Percentiles rank a stretch among this genome's conserved stretches.
These are phyloP conservation scores for Epinotia brunnichana DNA, from an alignment of 2,888 invertebrate species.

Conservation along the genomic window DNA sequence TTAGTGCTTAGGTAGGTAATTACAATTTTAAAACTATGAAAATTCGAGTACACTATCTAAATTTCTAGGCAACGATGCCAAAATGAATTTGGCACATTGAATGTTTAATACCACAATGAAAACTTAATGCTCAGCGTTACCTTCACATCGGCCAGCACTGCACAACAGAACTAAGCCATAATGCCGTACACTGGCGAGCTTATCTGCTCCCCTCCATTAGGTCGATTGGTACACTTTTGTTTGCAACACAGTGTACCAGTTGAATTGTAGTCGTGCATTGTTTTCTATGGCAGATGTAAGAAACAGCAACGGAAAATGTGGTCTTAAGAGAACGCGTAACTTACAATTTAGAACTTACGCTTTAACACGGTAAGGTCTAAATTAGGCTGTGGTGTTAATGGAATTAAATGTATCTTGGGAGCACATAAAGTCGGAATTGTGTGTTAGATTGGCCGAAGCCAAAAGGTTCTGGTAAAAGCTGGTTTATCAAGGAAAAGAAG, in stretches of 20 bases:
- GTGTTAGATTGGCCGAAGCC: slow-evolving; percentile 26
- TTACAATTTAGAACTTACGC: slow-evolving; percentile 6
- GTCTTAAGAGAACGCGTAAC: not conserved
- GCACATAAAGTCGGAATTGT: slow-evolving; percentile 30
- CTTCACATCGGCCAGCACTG: slow-evolving; percentile 29
- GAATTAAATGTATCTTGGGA: slow-evolving; percentile 28
- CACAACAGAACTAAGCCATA: slow-evolving; percentile 24
- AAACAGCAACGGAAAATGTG: slow-evolving; percentile 33
- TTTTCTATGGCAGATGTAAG: slow-evolving; percentile 38
- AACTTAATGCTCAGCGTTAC: not conserved
- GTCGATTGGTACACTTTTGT: slow-evolving; percentile 44
- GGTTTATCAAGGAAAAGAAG: not conserved
- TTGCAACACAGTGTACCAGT: slow-evolving; percentile 39
- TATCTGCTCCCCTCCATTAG: slow-evolving; percentile 44
- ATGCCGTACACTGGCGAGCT: slow-evolving; percentile 40
- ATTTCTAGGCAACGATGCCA: slow-evolving; percentile 9
- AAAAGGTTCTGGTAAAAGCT: slow-evolving; percentile 1
- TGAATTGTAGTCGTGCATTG: slow-evolving; percentile 40
- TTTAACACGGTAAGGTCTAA: not conserved
- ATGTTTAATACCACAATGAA: not conserved
- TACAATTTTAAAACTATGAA: no score
- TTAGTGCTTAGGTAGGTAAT: no score
- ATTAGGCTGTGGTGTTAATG: slow-evolving; percentile 22
- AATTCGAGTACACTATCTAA: no score
- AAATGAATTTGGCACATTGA: slow-evolving; percentile 17